phyloP scores from a whole-genome alignment of 2,888 invertebrate species.

The Hyles lineata region DNA sequence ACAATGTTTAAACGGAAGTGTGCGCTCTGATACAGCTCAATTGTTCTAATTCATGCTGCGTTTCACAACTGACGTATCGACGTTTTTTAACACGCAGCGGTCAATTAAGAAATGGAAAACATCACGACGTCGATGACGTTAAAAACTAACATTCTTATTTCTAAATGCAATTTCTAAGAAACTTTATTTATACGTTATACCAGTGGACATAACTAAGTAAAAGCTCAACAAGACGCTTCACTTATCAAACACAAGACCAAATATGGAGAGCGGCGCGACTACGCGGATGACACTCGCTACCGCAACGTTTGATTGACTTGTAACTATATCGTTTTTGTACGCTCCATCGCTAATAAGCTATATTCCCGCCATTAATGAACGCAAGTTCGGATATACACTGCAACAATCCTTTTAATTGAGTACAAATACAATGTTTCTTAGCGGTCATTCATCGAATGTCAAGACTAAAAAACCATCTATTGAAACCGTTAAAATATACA shows the following conservation, averaged over 20 bases:
- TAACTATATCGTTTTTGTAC: conserved; percentile 52
- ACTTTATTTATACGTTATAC: conserved; percentile 49
- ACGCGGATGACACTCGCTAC: conserved; percentile 55
- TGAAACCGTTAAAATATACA: background rate
- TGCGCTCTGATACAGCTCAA: conserved; percentile 20
- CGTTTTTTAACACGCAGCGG: background rate
- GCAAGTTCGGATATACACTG: conserved; percentile 27
- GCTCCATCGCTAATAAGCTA: conserved; percentile 35
- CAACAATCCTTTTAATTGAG: conserved; percentile 21
- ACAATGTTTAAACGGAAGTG: background rate
- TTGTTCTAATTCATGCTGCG: conserved; percentile 6
- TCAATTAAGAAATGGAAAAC: conserved; percentile 24
- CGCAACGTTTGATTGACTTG: conserved; percentile 74
- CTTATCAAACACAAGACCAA: conserved; percentile 61
- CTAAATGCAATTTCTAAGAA: conserved; percentile 34
- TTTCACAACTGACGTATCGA: conserved; percentile 10
- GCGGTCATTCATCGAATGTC: background rate
- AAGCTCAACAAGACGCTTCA: conserved; percentile 38
- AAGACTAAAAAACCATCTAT: conserved; percentile 1
- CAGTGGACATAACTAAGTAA: conserved; percentile 43
- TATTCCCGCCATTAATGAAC: conserved; percentile 36
- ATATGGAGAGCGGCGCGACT: conserved; percentile 70
- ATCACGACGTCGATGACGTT: conserved; percentile 13
- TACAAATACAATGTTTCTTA: conserved; percentile 18
- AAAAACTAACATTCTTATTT: conserved; percentile 24